phyloP scores from a whole-genome alignment of 2,797 vertebrate species.

The Danio jaintianensis region DNA sequence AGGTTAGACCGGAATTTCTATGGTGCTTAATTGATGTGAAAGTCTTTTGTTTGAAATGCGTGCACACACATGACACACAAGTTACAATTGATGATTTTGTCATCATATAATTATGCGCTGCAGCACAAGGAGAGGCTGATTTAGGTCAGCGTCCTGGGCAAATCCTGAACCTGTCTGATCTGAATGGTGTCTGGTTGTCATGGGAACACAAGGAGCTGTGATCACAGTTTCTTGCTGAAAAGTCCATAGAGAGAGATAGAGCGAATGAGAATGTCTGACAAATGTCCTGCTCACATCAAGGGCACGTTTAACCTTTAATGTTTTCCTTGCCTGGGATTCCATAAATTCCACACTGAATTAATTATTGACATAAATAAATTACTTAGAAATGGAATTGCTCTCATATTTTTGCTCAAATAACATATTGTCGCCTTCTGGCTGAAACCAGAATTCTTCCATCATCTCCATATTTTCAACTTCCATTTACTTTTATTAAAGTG shows the following conservation, averaged over 20 bases:
- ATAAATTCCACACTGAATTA: background rate
- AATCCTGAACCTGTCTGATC: slow-evolving; percentile 63
- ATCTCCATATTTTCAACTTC: too few relatives aligned
- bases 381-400: background rate
- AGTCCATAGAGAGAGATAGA: slow-evolving; percentile 42
- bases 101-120: slow-evolving; percentile 19
- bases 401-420: background rate
- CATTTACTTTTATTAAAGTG: too few relatives aligned
- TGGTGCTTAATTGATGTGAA: background rate
- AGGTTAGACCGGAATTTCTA: background rate
- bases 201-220: slow-evolving; percentile 67
- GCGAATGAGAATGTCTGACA: slow-evolving; percentile 1
- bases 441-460: too few relatives aligned
- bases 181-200: slow-evolving; percentile 72
- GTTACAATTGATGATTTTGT: background rate
- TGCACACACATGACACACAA: background rate
- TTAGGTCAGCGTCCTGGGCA: slow-evolving; percentile 50
- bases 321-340: background rate
- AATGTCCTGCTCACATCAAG: background rate
- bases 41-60: slow-evolving; percentile 5
- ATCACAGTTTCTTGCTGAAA: slow-evolving; percentile 61
- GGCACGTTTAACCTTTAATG: background rate
- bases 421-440: background rate
- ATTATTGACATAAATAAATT: background rate
- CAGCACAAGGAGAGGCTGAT: slow-evolving; percentile 23